Percentiles rank a stretch among this genome's conserved stretches.
Conservation (phyloP, 2,888 invertebrate species). For the Troilus luridus region DNA sequence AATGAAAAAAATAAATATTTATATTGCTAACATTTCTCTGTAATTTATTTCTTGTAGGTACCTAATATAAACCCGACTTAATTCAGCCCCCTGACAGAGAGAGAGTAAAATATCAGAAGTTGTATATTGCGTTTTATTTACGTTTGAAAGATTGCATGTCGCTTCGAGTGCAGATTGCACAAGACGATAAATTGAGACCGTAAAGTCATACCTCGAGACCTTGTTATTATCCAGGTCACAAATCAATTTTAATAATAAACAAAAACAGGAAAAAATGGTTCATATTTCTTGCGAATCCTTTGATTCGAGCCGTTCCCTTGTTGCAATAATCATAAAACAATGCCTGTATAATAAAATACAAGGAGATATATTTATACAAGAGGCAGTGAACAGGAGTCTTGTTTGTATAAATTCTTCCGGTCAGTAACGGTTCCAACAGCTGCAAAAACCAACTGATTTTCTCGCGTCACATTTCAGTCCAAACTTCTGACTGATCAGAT, state of each 20-base stretch:
- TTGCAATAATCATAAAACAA: background rate
- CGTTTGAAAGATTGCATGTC: background rate
- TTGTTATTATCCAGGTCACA: background rate
- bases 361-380: background rate
- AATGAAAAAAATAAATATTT: too few relatives aligned
- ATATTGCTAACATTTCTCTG: background rate
- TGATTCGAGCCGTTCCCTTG: background rate
- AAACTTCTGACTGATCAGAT: background rate
- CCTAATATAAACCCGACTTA: background rate
- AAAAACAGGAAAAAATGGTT: background rate
- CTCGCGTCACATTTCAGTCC: background rate
- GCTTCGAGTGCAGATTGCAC: background rate
- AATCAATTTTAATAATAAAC: slow-evolving; percentile 16
- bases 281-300: slow-evolving; percentile 3
- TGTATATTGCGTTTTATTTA: background rate
- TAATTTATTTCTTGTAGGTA: background rate
- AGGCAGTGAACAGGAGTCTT: background rate
- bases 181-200: background rate
- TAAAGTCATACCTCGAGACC: background rate
- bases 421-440: background rate
- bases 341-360: background rate
- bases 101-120: background rate
- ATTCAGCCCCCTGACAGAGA: background rate
- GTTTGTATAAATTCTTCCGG: background rate
- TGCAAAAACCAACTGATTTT: background rate